Evolutionary conservation across 2,113 vertebrate species (phyloP).

Genomic region (Sinosuthora webbiana): DNA sequence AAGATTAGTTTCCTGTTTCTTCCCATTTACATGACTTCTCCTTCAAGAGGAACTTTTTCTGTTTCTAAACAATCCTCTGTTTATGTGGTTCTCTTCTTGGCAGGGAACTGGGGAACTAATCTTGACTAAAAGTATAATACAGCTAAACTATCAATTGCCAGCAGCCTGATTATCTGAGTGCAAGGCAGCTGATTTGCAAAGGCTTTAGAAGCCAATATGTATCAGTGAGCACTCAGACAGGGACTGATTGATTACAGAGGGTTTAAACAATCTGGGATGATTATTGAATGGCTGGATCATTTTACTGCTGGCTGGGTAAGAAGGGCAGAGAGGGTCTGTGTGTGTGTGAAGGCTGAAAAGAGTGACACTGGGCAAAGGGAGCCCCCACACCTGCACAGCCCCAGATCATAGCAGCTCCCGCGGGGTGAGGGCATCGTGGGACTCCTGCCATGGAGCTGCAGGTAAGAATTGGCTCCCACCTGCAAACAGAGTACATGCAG

Average conservation of each 20-base stretch:
- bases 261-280: not conserved
- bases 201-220: not conserved
- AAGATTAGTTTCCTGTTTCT: conserved; percentile 65
- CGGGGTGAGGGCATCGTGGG: rapidly evolving
- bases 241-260: not conserved
- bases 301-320: not conserved
- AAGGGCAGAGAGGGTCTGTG: not conserved
- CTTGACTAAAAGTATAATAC: not conserved
- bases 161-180: not conserved
- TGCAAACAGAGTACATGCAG: not conserved
- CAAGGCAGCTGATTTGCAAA: not conserved
- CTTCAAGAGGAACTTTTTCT: not conserved
- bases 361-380: rapidly evolving
- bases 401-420: not conserved
- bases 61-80: conserved; percentile 43
- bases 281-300: not conserved
- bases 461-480: not conserved
- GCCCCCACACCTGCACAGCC: not conserved
- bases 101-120: not conserved
- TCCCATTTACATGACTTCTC: conserved; percentile 40
- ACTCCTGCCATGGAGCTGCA: not conserved
- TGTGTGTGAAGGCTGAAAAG: not conserved
- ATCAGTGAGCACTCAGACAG: not conserved
- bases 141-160: conserved; percentile 25
- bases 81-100: conserved; percentile 43